Evolutionary conservation across 2,113 vertebrate genomes (phyloP).

Genomic region (Hippocampus abdominalis): DNA sequence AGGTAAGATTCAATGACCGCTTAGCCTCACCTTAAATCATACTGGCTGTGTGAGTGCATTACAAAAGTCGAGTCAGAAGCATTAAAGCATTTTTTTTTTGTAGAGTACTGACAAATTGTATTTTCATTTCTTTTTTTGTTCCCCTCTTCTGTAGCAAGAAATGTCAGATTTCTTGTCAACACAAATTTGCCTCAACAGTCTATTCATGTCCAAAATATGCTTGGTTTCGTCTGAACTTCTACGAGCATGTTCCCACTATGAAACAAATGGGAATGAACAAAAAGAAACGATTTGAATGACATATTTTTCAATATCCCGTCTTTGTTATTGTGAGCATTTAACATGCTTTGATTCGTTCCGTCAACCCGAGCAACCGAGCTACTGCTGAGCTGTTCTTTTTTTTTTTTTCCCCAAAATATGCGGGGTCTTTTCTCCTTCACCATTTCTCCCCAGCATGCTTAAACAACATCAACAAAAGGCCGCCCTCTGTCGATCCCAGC

Average conservation of each 20-base stretch:
- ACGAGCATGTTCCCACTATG: not conserved
- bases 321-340: slow-evolving; percentile 20
- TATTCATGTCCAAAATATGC: not conserved
- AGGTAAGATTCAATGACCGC: not conserved
- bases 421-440: slow-evolving; percentile 28
- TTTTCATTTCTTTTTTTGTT: not conserved
- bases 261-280: not conserved
- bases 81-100: not conserved
- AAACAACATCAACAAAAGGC: slow-evolving; percentile 50
- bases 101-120: not conserved
- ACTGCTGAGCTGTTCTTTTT: slow-evolving; percentile 49
- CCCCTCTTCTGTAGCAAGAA: not conserved
- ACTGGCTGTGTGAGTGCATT: not conserved
- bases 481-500: slow-evolving; percentile 32
- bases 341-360: not conserved
- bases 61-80: not conserved
- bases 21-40: not conserved
- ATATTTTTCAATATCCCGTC: slow-evolving; percentile 4
- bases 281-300: too few species aligned
- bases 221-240: not conserved
- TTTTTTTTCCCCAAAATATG: slow-evolving; percentile 27
- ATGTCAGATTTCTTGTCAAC: not conserved
- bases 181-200: not conserved
- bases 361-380: slow-evolving; percentile 37
- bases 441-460: slow-evolving; percentile 32